Evolutionary conservation across 2,113 vertebrate species (phyloP), one percentile per base, ranked within the genome.

Genomic region (Bothrops jararaca): DNA sequence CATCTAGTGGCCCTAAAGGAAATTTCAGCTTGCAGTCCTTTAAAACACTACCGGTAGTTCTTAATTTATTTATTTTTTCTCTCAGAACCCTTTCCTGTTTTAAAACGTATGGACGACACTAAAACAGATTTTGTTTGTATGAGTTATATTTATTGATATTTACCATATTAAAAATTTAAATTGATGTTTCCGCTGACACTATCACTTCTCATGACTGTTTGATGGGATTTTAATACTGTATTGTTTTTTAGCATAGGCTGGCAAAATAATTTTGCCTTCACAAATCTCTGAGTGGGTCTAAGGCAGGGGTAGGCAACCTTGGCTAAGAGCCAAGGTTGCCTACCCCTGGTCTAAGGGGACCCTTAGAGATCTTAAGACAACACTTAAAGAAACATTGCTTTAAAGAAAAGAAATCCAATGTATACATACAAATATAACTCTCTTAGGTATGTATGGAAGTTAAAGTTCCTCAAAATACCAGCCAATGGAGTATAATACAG

Each of bases 1-100:
- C 98, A 96, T 90, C 98, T 97, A 96, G 96, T 96, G 98, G 97
- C 50, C 1, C 4, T 0, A 0, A 50, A 2, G 13, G 90, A 80
- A 88, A 74, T 34, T 95, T 95, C 90, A 18, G 3, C 34, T 24
- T 91, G 92, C 8, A 57, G 4, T 20, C 20, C 10, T 86, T 24
- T 48, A 48, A 45, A 48, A 22, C 22, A 9, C 20, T 64, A n/a
- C n/a, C n/a, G n/a, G n/a, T n/a, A 11, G 1, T 24, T 86, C 10
- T 86, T 48, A 12, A 48, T 10, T 29, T 26, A 48, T 48, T 48
- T 39, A 42, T 48, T 0, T 22, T 86, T 86, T 22, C 22, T 85
- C 39, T 85, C 42, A 53, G n/a, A 13, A 11, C 34, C 34, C 2
- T 7, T 39, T 39, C 15, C n/a, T 39, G 5, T 80, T 74, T 80